Conservation (phyloP, 1,140 invertebrate genomes). For the Atta cephalotes region DNA sequence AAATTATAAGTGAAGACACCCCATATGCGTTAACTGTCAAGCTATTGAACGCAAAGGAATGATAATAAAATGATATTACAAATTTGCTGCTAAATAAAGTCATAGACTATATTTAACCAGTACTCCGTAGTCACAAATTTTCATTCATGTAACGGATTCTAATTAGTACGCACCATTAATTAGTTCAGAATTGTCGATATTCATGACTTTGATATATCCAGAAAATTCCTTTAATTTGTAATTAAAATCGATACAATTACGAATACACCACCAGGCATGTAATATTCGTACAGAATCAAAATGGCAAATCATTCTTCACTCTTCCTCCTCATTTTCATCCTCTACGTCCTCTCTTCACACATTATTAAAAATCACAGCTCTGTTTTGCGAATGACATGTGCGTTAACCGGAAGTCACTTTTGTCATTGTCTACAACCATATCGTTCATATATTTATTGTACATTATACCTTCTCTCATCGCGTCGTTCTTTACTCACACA, state of each 20-base stretch:
- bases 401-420: slow-evolving; percentile 47
- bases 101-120: not conserved
- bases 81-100: not conserved
- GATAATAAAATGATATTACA: slow-evolving; percentile 14
- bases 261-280: not conserved
- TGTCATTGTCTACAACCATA: slow-evolving; percentile 56
- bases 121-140: slow-evolving; percentile 2
- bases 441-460: slow-evolving; percentile 47
- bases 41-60: not conserved
- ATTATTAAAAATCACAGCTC: slow-evolving; percentile 29
- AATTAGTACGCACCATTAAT: slow-evolving; percentile 42
- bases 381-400: slow-evolving; percentile 31
- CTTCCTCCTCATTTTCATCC: not conserved
- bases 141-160: not conserved
- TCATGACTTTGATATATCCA: not conserved
- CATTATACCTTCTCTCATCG: slow-evolving; percentile 42
- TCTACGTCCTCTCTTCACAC: not conserved
- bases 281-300: slow-evolving; percentile 48
- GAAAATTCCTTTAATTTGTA: slow-evolving; percentile 43
- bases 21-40: not conserved
- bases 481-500: slow-evolving; percentile 71
- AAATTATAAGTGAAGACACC: not conserved
- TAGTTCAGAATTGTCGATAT: slow-evolving; percentile 24
- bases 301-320: not conserved
- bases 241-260: slow-evolving; percentile 48